Evolutionary conservation across 1,140 invertebrate genomes (phyloP).

Genomic region (Tribolium madens): DNA sequence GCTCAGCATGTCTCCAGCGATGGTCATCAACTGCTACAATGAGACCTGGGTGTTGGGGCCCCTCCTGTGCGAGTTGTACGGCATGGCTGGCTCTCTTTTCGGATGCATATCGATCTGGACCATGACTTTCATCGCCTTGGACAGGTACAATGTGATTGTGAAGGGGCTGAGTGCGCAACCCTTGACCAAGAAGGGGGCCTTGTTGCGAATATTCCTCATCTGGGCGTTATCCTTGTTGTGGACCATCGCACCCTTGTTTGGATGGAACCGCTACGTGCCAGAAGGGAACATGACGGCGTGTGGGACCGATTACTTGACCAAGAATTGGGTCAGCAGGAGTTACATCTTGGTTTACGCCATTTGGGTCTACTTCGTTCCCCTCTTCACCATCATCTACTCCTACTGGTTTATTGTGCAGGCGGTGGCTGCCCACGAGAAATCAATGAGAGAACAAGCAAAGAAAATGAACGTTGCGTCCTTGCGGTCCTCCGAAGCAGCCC

Average conservation of each 20-base stretch:
- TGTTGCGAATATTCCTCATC: slow-evolving; percentile 76
- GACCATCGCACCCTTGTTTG: slow-evolving; percentile 81
- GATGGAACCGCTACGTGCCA: slow-evolving; percentile 89
- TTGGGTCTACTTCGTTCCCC: slow-evolving; percentile 79
- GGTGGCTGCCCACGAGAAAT: slow-evolving; percentile 83
- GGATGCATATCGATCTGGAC: slow-evolving; percentile 87
- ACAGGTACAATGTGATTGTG: slow-evolving; percentile 89
- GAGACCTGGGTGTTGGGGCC: slow-evolving; percentile 86
- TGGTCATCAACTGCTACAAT: slow-evolving; percentile 88
- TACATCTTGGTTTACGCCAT: slow-evolving; percentile 79
- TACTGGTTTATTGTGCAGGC: slow-evolving; percentile 86
- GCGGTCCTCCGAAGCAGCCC: slow-evolving; percentile 75
- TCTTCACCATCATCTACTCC: slow-evolving; percentile 80
- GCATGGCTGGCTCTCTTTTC: slow-evolving; percentile 81
- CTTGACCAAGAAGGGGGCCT: slow-evolving; percentile 76
- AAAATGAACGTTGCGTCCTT: slow-evolving; percentile 88
- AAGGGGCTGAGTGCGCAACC: slow-evolving; percentile 78
- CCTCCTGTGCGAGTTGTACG: slow-evolving; percentile 83
- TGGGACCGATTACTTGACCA: slow-evolving; percentile 84
- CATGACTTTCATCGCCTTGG: slow-evolving; percentile 84
- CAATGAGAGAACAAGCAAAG: slow-evolving; percentile 86
- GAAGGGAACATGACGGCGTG: slow-evolving; percentile 90
- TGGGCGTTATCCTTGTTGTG: slow-evolving; percentile 78
- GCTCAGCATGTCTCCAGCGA: slow-evolving; percentile 83
- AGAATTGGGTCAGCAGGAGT: slow-evolving; percentile 74